Conservation (phyloP, 2,797 vertebrate genomes). For the Rhynchotus rufescens region DNA sequence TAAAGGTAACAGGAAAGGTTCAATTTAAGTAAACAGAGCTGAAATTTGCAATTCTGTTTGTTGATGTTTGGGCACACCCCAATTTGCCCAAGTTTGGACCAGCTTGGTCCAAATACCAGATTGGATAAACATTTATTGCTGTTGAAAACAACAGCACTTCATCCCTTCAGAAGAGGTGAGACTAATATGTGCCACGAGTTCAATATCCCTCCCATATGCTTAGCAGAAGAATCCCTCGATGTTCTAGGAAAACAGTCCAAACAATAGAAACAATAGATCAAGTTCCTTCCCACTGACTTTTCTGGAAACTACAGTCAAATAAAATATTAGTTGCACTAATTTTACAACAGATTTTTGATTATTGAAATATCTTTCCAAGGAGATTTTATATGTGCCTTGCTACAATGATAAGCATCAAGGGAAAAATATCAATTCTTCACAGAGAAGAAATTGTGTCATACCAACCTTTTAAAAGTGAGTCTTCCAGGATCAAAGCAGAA, state of each 20-base stretch:
- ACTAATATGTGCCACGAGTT: background rate
- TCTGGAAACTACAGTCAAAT: background rate
- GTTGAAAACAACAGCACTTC: background rate
- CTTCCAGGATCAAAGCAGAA: slow-evolving; percentile 54
- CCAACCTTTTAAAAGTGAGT: slow-evolving; percentile 48
- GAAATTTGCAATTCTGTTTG: background rate
- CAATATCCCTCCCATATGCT: background rate
- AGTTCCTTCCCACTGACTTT: slow-evolving; percentile 25
- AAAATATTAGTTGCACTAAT: slow-evolving; percentile 39
- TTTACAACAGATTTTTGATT: slow-evolving; percentile 37
- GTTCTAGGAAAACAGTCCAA: background rate
- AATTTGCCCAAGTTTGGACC: no score
- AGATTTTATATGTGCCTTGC: slow-evolving; percentile 46
- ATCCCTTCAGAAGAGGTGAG: background rate
- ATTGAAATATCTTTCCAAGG: slow-evolving; percentile 40
- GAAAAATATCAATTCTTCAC: slow-evolving; percentile 30
- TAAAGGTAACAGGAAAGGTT: background rate
- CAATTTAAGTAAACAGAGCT: background rate
- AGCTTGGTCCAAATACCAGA: background rate
- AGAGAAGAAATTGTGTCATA: slow-evolving; percentile 60
- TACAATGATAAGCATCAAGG: slow-evolving; percentile 47
- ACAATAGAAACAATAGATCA: slow-evolving; percentile 10
- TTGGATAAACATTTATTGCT: background rate
- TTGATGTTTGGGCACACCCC: background rate
- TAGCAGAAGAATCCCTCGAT: background rate